Base-by-base conservation (phyloP, 2,888 invertebrate species). In the Xestia ashworthii region DNA sequence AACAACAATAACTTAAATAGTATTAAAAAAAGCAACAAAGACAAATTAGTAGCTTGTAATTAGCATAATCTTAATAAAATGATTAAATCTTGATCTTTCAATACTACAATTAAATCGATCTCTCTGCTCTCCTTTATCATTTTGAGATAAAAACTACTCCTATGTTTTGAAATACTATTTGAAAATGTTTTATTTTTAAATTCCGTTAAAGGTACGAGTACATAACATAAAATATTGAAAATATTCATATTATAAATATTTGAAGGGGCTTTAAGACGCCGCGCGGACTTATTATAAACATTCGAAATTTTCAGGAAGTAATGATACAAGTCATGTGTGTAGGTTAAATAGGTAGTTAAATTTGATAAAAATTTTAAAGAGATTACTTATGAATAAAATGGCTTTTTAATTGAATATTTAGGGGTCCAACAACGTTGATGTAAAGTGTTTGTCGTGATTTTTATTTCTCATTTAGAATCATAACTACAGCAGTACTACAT, bases 351-450 rank as follows among this genome's bases (percentile, higher is more conserved):
- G 95, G 93, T 96, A 96, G 96, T 94, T 92, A 93, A 95, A 95
- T 95, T 95, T 95, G 95, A 95, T 95, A 96, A 95, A 94, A 92
- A 76, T 95, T 96, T 96, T 95, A 95, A 95, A 94, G 93, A 95
- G 93, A 94, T 95, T 94, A 95, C 94, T 95, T 96, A 95, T 95
- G 93, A 95, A 95, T 94, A 94, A 93, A 95, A 94, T 94, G 93
- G 95, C 95, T 96, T 96, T 95, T 96, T 95, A 93, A 95, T 94
- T 94, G 92, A 95, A 95, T 94, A 93, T 94, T 94, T 94, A 95
- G 95, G 95, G 96, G 96, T 96, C 96, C 96, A 96, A 95, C 93
- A 93, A 92, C 89, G 91, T 94, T 93, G 89, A 95, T 91, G 91
- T 93, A 91, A 92, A 92, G 88, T 91, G 89, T 91, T 91, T 91